A percentile compares a stretch with the other conserved stretches of the same genome.
Evolutionary conservation across 2,113 vertebrate species (phyloP).

Genomic region (Capreolus pygargus): DNA sequence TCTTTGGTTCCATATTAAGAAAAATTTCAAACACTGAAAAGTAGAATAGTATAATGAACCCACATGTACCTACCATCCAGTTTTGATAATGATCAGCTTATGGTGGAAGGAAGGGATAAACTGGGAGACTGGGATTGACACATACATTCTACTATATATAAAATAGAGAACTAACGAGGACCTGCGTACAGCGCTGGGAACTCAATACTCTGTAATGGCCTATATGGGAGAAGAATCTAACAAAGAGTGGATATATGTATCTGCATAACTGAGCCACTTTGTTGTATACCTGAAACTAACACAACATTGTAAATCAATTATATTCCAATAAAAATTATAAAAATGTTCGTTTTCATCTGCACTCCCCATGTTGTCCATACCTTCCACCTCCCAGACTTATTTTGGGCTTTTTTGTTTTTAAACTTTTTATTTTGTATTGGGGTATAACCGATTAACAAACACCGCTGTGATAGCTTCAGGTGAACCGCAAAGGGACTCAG

Average conservation of each 20-base stretch:
- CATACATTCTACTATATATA: neutral
- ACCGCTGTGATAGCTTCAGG: neutral
- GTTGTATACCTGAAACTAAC: neutral
- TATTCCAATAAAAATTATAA: neutral
- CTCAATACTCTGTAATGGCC: neutral
- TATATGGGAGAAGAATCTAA: neutral
- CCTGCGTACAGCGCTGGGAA: neutral
- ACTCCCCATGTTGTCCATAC: neutral
- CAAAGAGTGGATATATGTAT: neutral
- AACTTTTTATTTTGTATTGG: neutral
- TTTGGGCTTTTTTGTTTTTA: neutral
- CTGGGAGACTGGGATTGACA: neutral
- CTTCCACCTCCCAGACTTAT: neutral
- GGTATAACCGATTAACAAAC: neutral
- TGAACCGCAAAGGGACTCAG: neutral
- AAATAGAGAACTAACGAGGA: neutral
- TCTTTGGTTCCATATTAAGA: neutral
- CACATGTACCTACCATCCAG: neutral
- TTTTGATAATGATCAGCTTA: neutral
- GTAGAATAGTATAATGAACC: neutral
- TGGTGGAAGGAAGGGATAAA: neutral
- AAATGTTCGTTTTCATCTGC: neutral
- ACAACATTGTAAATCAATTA: neutral
- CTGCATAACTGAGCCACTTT: neutral
- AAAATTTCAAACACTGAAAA: conserved; percentile 12